A percentile compares a stretch with the other conserved stretches of the same genome.
Conservation (phyloP, 1,140 invertebrate species). For the Drosophila insularis region DNA sequence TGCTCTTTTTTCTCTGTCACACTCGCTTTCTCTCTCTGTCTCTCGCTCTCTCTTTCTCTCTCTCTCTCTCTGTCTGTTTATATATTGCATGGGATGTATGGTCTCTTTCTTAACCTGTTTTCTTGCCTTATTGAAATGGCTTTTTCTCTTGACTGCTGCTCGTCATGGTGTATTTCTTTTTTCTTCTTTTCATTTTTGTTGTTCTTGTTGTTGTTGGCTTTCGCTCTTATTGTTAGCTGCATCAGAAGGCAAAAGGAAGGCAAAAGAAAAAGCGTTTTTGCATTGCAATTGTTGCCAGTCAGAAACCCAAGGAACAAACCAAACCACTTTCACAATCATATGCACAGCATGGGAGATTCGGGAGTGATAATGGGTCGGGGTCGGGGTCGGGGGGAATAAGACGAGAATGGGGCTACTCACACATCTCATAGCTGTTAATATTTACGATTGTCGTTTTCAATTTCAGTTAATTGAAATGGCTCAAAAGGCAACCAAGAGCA, state of each 20-base stretch:
- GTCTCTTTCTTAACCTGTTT: slow-evolving; percentile 46
- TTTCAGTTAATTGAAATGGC: slow-evolving; percentile 75
- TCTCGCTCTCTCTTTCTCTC: neutral
- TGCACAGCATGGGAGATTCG: neutral
- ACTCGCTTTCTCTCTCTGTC: slow-evolving; percentile 10
- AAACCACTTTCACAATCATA: slow-evolving; percentile 16
- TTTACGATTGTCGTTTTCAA: slow-evolving; percentile 76
- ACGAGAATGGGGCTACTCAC: neutral
- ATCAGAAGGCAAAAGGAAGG: neutral
- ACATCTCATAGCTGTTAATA: slow-evolving; percentile 61
- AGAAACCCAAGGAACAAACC: neutral
- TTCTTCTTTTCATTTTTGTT: no score
- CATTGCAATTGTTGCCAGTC: slow-evolving; percentile 51
- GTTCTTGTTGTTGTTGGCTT: neutral
- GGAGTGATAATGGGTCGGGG: neutral
- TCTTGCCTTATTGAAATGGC: slow-evolving; percentile 52
- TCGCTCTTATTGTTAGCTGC: slow-evolving; percentile 35
- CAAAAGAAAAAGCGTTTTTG: slow-evolving; percentile 56
- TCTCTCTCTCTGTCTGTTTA: neutral
- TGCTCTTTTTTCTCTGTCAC: slow-evolving; percentile 16
- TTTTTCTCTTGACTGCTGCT: slow-evolving; percentile 67
- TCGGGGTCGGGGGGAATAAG: slow-evolving; percentile 9
- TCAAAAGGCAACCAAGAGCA: slow-evolving; percentile 29
- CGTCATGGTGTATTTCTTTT: slow-evolving; percentile 49
- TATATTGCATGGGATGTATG: slow-evolving; percentile 1